A percentile compares a stretch with the other conserved stretches of the same genome.
Evolutionary conservation across 2,888 invertebrate species (phyloP).

Genomic region (Xestobium rufovillosum): DNA sequence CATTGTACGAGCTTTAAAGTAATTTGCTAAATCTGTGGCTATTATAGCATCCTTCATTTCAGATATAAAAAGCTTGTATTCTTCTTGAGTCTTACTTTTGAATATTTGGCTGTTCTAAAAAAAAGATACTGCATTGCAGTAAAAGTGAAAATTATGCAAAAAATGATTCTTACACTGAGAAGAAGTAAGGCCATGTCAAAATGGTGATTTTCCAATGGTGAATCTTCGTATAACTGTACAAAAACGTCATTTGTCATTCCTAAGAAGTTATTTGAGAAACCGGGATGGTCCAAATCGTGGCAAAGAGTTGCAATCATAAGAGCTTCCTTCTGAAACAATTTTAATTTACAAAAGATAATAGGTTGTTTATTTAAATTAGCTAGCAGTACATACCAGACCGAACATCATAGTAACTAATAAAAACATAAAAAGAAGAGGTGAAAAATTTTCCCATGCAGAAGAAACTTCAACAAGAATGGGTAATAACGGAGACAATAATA

Average conservation of each 20-base stretch:
- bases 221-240: constrained; percentile 49
- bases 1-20: constrained; percentile 49
- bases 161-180: constrained; percentile 43
- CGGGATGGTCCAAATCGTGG: constrained; percentile 58
- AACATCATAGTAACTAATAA: too few species aligned
- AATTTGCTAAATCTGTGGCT: constrained; percentile 52
- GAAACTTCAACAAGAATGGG: too few species aligned
- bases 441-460: too few species aligned
- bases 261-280: constrained; percentile 55
- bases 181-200: constrained; percentile 50
- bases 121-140: constrained; percentile 9
- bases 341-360: too few species aligned
- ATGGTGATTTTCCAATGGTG: constrained; percentile 55
- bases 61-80: constrained; percentile 43
- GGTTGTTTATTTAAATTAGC: too few species aligned
- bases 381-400: too few species aligned
- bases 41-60: constrained; percentile 53
- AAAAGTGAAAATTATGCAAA: constrained; percentile 10
- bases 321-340: constrained; percentile 43
- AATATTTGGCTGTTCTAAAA: constrained; percentile 49
- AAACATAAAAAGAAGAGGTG: too few species aligned
- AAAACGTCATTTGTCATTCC: constrained; percentile 49
- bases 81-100: constrained; percentile 37
- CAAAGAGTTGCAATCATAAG: constrained; percentile 52
- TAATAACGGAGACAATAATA: too few species aligned